A percentile compares a stretch with the other conserved stretches of the same genome.
phyloP scores from a whole-genome alignment of 2,888 invertebrate genomes.

The Acronicta alni region DNA sequence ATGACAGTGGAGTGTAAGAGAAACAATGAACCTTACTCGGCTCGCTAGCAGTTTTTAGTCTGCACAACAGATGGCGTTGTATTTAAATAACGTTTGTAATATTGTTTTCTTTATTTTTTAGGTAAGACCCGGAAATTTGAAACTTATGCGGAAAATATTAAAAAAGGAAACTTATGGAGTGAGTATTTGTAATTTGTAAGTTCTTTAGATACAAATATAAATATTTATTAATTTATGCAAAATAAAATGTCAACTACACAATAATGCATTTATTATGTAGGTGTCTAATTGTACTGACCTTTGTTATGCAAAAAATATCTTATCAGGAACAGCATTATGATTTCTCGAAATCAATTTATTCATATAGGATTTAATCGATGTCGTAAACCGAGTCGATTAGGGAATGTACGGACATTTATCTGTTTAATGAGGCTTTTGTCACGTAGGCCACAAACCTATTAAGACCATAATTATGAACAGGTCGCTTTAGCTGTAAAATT shows the following conservation, averaged over 20 bases:
- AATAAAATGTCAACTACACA: too few species aligned
- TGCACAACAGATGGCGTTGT: constrained; percentile 63
- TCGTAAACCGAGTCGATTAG: constrained; percentile 37
- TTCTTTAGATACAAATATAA: not conserved
- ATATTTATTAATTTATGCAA: too few species aligned
- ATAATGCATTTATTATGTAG: too few species aligned
- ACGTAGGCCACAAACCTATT: constrained; percentile 42
- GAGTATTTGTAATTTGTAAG: not conserved
- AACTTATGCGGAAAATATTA: not conserved
- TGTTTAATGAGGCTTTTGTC: constrained; percentile 34
- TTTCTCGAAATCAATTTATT: constrained; percentile 31
- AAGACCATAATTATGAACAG: too few species aligned
- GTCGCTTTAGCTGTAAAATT: too few species aligned
- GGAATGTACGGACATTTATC: constrained; percentile 39
- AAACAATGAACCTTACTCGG: constrained; percentile 28
- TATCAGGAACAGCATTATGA: constrained; percentile 30
- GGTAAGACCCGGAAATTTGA: constrained; percentile 45
- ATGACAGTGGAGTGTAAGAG: constrained; percentile 8
- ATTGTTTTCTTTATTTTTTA: constrained; percentile 51
- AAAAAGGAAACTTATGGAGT: constrained; percentile 3
- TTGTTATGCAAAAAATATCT: constrained; percentile 29
- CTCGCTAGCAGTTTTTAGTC: constrained; percentile 41
- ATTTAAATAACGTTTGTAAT: constrained; percentile 3
- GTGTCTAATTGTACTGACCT: too few species aligned
- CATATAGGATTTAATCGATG: constrained; percentile 29